Evolutionary conservation across 2,888 invertebrate genomes (phyloP).

Genomic region (Scaptomyza parva): DNA sequence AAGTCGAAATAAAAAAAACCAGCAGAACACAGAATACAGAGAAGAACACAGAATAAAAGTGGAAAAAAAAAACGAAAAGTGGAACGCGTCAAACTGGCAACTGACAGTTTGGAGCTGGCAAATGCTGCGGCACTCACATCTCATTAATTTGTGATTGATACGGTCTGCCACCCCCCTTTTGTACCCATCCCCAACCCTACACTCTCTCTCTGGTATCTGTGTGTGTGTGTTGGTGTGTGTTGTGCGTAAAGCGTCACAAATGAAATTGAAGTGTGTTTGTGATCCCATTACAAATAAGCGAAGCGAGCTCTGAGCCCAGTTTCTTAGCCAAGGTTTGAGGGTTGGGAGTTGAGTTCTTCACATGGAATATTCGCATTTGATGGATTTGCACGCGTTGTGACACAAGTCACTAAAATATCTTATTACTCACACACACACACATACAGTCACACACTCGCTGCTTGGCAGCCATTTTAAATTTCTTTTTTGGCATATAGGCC

Average conservation of each 20-base stretch:
- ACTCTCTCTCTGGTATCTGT: conserved; percentile 1
- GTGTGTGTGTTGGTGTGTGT: conserved; percentile 59
- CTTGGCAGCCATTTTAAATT: conserved; percentile 76
- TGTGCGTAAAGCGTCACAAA: conserved; percentile 81
- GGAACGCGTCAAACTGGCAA: conserved; percentile 54
- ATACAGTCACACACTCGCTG: conserved; percentile 16
- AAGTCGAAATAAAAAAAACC: conserved; percentile 47
- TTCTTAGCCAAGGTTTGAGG: conserved; percentile 20
- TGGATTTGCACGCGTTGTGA: conserved; percentile 83
- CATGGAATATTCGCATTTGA: conserved; percentile 74
- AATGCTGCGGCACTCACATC: conserved; percentile 82
- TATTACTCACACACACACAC: conserved; percentile 68
- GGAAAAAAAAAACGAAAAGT: conserved; percentile 18
- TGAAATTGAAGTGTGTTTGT: conserved; percentile 81
- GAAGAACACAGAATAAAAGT: conserved; percentile 1
- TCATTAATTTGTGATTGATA: conserved; percentile 84
- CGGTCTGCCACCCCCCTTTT: conserved; percentile 48
- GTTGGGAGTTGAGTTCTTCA: conserved; percentile 8
- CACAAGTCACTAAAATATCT: conserved; percentile 84
- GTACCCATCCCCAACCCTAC: not conserved
- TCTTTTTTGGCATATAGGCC: conserved; percentile 63
- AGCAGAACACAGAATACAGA: conserved; percentile 3
- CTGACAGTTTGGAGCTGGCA: conserved; percentile 61
- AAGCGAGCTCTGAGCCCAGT: conserved; percentile 38
- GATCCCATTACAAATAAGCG: conserved; percentile 82